Conservation (phyloP, 2,888 invertebrate species). For the Ectemnius continuus region DNA sequence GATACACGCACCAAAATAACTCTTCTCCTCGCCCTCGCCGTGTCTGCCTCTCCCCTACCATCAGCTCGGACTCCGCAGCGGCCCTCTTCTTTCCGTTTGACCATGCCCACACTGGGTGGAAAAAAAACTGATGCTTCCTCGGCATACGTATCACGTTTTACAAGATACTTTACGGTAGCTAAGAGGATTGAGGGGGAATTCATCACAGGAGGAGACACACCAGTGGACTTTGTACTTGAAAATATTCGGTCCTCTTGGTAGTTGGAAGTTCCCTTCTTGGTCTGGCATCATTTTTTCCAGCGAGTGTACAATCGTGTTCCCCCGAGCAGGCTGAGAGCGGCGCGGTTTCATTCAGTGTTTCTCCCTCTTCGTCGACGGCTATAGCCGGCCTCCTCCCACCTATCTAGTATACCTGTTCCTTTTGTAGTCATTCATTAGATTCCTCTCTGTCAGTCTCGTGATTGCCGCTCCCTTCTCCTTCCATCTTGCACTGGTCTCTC, state of each 20-base stretch:
- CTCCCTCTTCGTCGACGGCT: conserved; percentile 24
- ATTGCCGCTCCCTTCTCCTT: conserved; percentile 26
- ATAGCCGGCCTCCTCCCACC: conserved; percentile 34
- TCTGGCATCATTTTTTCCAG: no score
- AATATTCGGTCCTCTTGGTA: no score
- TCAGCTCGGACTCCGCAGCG: conserved; percentile 27
- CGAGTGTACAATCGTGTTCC: no score
- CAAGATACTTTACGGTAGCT: no score
- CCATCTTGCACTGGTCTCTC: background rate
- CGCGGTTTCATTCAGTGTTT: conserved; percentile 41
- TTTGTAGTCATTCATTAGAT: conserved; percentile 63
- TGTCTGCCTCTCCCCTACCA: conserved; percentile 42
- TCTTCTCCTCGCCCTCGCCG: conserved; percentile 49
- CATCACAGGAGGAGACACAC: no score
- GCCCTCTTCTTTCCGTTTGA: conserved; percentile 3
- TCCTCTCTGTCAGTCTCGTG: conserved; percentile 28
- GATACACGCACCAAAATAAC: conserved; percentile 70
- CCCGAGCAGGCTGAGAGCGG: conserved; percentile 8
- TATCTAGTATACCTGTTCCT: conserved; percentile 54
- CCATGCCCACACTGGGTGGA: background rate
- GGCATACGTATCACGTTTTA: no score
- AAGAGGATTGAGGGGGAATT: no score
- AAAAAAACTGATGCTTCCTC: no score
- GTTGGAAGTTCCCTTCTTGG: no score
- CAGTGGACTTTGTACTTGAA: no score